Percentiles rank a stretch among this genome's conserved stretches.
These are phyloP conservation scores for Nestor notabilis DNA, from an alignment of 2,113 vertebrate genomes.

Conservation along the genomic window DNA sequence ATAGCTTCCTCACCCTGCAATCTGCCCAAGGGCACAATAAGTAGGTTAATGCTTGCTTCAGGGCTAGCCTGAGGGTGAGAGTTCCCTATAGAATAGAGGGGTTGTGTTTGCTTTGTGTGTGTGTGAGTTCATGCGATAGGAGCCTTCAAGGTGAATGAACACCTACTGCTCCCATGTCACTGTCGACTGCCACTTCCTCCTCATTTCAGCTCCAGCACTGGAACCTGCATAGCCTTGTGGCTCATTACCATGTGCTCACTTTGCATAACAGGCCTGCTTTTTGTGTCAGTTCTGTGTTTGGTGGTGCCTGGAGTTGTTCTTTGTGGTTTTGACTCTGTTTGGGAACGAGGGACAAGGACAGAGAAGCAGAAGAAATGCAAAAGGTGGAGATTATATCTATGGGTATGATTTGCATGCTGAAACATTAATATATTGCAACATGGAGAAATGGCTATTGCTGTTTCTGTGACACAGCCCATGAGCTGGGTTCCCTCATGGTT, in stretches of 20 bases:
- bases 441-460: background rate
- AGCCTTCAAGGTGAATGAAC: background rate
- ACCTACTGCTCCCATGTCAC: background rate
- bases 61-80: constrained; percentile 74
- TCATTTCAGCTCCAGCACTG: background rate
- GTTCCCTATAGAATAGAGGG: constrained; percentile 31
- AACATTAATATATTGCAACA: background rate
- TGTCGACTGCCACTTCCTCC: background rate
- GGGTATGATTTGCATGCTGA: background rate
- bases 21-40: constrained; percentile 65
- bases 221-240: background rate
- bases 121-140: background rate
- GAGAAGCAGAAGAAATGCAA: background rate
- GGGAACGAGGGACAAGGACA: background rate
- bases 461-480: background rate
- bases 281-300: background rate
- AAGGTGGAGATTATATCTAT: background rate
- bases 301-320: background rate
- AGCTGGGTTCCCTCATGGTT: background rate
- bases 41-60: constrained; percentile 77
- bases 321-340: background rate
- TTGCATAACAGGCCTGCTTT: background rate
- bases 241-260: background rate
- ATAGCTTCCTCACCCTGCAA: constrained; percentile 36
- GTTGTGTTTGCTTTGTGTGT: background rate